These are phyloP conservation scores for Bruchidius siliquastri DNA, from an alignment of 2,888 invertebrate genomes.

Conservation along the genomic window DNA sequence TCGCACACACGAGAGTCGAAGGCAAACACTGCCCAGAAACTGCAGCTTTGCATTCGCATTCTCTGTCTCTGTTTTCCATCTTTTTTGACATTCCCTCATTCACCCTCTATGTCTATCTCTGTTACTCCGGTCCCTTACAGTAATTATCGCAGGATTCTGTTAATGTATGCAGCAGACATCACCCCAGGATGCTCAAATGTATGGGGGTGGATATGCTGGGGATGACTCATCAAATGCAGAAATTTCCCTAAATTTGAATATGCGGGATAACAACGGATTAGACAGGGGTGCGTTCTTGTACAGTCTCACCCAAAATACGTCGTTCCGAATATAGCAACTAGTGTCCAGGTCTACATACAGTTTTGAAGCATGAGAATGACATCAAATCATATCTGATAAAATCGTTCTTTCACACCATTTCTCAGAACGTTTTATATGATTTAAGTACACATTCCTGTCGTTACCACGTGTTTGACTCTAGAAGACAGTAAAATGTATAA, in stretches of 20 bases:
- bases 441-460: too few relatives aligned
- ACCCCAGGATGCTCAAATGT: neutral
- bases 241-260: conserved; percentile 20
- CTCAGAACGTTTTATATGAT: too few relatives aligned
- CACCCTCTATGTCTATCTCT: conserved; percentile 22
- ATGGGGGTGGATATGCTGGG: neutral
- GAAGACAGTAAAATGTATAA: too few relatives aligned
- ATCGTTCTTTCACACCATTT: too few relatives aligned
- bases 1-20: conserved; percentile 13
- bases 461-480: too few relatives aligned
- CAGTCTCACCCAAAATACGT: neutral
- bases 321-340: too few relatives aligned
- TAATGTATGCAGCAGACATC: neutral
- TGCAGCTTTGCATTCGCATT: conserved; percentile 26
- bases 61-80: conserved; percentile 19
- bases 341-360: too few relatives aligned
- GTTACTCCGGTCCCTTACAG: conserved; percentile 7
- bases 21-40: conserved; percentile 28
- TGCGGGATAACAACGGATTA: neutral
- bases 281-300: neutral
- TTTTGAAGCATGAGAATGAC: too few relatives aligned
- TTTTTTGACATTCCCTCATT: conserved; percentile 16
- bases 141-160: conserved; percentile 1
- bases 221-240: conserved; percentile 18
- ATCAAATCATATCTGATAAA: too few relatives aligned